phyloP scores from a whole-genome alignment of 1,140 invertebrate species.

The Drosophila kikkawai region DNA sequence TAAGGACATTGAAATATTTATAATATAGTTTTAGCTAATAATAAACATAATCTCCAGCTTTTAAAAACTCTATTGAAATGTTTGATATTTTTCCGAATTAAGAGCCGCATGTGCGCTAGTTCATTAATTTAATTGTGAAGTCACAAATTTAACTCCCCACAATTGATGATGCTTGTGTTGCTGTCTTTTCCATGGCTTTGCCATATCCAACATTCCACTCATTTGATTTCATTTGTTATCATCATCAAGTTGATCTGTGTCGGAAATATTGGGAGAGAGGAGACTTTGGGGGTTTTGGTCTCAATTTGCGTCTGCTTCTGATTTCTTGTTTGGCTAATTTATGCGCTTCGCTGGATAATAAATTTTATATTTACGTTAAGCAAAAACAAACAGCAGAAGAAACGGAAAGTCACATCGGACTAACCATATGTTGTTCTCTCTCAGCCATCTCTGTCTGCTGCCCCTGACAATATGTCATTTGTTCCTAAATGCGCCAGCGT shows the following conservation, averaged over 20 bases:
- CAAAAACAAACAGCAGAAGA: slow-evolving; percentile 58
- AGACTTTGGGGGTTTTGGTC: slow-evolving; percentile 13
- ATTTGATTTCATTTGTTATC: slow-evolving; percentile 76
- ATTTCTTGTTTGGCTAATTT: slow-evolving; percentile 72
- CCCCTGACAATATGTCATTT: slow-evolving; percentile 80
- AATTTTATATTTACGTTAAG: slow-evolving; percentile 81
- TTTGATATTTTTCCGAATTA: background rate
- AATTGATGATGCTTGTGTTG: slow-evolving; percentile 37
- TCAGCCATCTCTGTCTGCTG: slow-evolving; percentile 16
- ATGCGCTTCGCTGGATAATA: slow-evolving; percentile 75
- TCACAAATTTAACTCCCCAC: slow-evolving; percentile 34
- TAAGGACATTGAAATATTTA: background rate
- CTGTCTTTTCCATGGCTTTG: background rate
- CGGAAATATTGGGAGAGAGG: background rate
- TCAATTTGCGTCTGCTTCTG: slow-evolving; percentile 61
- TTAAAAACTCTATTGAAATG: background rate
- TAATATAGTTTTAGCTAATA: no score
- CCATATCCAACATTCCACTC: slow-evolving; percentile 55
- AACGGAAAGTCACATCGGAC: slow-evolving; percentile 29
- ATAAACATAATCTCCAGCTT: no score
- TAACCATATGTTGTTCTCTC: slow-evolving; percentile 31
- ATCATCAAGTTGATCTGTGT: slow-evolving; percentile 51
- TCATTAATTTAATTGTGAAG: slow-evolving; percentile 38
- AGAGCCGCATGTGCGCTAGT: slow-evolving; percentile 12
- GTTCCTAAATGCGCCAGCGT: slow-evolving; percentile 68